Evolutionary conservation across 2,797 vertebrate species (phyloP).

Genomic region (Lepus oiostolus): DNA sequence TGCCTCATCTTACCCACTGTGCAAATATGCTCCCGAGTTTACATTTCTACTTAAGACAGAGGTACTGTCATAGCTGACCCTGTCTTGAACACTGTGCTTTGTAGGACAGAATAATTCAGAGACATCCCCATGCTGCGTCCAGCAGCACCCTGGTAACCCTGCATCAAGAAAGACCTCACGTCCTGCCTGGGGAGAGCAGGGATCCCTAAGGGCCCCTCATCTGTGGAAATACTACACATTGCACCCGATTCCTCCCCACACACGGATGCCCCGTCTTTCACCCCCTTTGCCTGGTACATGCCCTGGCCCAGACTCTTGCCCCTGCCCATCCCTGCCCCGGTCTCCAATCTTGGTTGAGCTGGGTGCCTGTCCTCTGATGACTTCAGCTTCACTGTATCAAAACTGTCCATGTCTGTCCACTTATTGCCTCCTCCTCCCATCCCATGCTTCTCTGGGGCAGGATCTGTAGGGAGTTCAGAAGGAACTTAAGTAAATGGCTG

Average conservation of each 20-base stretch:
- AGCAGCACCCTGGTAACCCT: too few relatives aligned
- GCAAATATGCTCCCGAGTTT: background rate
- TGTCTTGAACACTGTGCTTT: background rate
- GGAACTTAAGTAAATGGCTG: background rate
- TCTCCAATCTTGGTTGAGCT: background rate
- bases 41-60: background rate
- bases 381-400: background rate
- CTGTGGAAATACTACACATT: too few relatives aligned
- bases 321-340: background rate
- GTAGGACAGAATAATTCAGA: background rate
- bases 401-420: background rate
- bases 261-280: background rate
- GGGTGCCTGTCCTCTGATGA: background rate
- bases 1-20: too few relatives aligned
- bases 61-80: background rate
- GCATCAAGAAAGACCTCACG: background rate
- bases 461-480: background rate
- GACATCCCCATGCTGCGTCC: too few relatives aligned
- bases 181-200: background rate
- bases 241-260: background rate
- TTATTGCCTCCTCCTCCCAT: background rate
- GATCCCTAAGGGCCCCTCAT: background rate
- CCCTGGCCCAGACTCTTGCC: too few relatives aligned
- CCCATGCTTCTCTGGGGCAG: too few relatives aligned
- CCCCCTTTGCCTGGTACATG: fast-evolving